phyloP scores from a whole-genome alignment of 1,140 invertebrate species.

The Venturia canescens region DNA sequence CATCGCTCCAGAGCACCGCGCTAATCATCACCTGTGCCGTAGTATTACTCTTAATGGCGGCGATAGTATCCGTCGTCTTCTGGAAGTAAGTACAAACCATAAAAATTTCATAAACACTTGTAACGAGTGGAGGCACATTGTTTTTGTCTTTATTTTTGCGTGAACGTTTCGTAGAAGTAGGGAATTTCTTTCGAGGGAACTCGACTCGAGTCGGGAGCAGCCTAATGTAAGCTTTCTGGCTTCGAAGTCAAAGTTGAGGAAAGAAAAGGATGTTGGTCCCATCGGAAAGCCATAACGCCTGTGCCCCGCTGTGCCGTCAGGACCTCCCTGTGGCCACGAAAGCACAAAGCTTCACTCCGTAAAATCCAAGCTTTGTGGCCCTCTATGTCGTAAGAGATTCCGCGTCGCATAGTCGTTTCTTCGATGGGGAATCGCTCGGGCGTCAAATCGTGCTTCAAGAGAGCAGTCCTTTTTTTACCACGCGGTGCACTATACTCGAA shows the following conservation, averaged over 20 bases:
- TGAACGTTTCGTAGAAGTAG: too few species aligned
- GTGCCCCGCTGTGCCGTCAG: constrained; percentile 15
- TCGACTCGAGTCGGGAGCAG: too few species aligned
- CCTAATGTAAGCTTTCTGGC: background rate
- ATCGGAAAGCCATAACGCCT: constrained; percentile 55
- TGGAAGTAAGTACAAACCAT: constrained; percentile 85
- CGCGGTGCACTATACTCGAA: too few species aligned
- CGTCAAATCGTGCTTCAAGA: constrained; percentile 45
- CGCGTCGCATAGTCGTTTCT: constrained; percentile 31
- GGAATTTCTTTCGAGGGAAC: too few species aligned
- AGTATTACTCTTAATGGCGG: constrained; percentile 83
- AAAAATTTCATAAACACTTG: constrained; percentile 9
- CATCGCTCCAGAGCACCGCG: constrained; percentile 86
- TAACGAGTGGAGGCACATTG: background rate
- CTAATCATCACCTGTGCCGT: constrained; percentile 86
- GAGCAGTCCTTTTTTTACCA: background rate
- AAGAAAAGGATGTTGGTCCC: constrained; percentile 29
- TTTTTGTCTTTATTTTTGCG: too few species aligned
- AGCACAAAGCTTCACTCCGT: constrained; percentile 24
- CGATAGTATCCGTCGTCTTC: constrained; percentile 85
- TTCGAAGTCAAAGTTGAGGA: background rate
- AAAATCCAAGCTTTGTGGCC: constrained; percentile 39
- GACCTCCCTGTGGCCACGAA: background rate
- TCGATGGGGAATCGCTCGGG: constrained; percentile 45
- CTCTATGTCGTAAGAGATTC: constrained; percentile 13